Evolutionary conservation across 2,888 invertebrate species (phyloP).

Genomic region (Dioctria rufipes): DNA sequence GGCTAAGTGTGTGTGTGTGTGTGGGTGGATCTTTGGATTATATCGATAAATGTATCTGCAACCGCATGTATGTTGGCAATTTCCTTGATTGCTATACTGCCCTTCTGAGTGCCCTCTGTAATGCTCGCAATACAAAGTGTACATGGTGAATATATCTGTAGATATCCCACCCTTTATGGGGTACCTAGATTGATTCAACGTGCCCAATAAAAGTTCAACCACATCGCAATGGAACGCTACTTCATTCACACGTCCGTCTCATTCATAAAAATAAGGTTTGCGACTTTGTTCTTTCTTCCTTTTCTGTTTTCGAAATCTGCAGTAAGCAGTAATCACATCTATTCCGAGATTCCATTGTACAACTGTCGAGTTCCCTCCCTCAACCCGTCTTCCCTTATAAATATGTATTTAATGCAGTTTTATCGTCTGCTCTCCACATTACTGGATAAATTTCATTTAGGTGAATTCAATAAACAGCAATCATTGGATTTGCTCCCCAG

Average conservation of each 20-base stretch:
- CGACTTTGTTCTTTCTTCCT: neutral
- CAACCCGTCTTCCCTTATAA: slow-evolving; percentile 2
- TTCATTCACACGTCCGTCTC: neutral
- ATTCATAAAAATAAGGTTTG: slow-evolving; percentile 5
- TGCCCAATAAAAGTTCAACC: slow-evolving; percentile 9
- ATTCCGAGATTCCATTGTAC: neutral
- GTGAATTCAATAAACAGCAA: slow-evolving; percentile 19
- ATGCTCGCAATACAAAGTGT: neutral
- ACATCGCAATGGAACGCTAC: neutral
- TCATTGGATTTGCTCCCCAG: neutral
- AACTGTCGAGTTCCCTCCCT: neutral
- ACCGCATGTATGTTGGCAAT: slow-evolving; percentile 25
- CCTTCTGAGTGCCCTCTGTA: slow-evolving; percentile 26
- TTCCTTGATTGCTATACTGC: slow-evolving; percentile 18
- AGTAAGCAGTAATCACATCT: neutral
- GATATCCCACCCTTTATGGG: slow-evolving; percentile 5
- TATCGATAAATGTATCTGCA: slow-evolving; percentile 26
- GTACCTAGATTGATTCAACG: neutral
- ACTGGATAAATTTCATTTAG: slow-evolving; percentile 26
- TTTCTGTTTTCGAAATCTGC: neutral
- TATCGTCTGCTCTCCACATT: neutral
- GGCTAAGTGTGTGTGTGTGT: neutral
- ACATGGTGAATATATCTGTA: neutral
- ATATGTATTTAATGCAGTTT: slow-evolving; percentile 41
- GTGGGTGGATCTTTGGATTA: neutral